Base-by-base conservation (phyloP, 1,140 invertebrate genomes). In the Caenorhabditis tropicalis region DNA sequence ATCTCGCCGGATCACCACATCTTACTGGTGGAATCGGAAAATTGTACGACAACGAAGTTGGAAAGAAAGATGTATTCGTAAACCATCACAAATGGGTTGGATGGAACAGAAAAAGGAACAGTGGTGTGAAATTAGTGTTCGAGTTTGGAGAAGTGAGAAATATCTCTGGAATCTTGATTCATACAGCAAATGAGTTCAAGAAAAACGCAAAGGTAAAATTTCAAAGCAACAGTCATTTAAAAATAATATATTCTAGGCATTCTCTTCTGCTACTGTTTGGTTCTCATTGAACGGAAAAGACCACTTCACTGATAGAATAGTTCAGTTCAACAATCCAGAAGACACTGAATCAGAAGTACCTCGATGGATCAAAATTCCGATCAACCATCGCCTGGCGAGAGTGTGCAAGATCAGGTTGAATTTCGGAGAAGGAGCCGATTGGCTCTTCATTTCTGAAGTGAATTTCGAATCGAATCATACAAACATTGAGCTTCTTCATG, bases 401-500 rank as follows among this genome's bases (percentile, higher is more conserved):
- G n/a, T 80, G 24, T 24, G 31, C 4, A 51, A 80, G 56, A 16
- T 83, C n/a, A n/a, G 94, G 87, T 92, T 96, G 15, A 93, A 93
- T 87, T 97, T 96, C 92, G 82, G 53, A n/a, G n/a, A 24, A 4
- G 94, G 95, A 9, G 93, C 95, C 5, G 93, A 94, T 80, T 97
- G 95, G 95, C 95, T 97, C 85, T 94, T 97, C 91, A 94, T 97
- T 88, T 96, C 95, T 91, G 96, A 97, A 92, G 93, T 96, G 60
- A 85, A 88, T 33, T 92, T 93, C 86, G 87, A 88, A n/a, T 92
- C 92, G 79, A 87, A 85, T 36, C 65, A 79, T 33, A 48, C 85
- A 16, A 33, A 48, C n/a, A 58, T 79, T 36, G 46, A 87, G 29
- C 29, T 85, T 21, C 49, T 48, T 21, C 29, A 82, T 31, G 80